Conservation (phyloP, 2,113 vertebrate species). For the Indicator indicator region DNA sequence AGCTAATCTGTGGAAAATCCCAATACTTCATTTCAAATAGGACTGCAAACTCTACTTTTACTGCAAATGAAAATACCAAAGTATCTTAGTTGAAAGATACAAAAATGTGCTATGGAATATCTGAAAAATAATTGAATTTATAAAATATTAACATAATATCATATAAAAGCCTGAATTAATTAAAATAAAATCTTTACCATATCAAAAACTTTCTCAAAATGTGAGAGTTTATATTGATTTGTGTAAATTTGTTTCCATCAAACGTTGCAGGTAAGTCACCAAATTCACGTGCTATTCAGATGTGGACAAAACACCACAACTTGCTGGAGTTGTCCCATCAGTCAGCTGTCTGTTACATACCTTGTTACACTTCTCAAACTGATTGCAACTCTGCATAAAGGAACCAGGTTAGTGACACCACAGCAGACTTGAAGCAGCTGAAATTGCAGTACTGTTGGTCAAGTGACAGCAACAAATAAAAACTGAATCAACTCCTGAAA, state of each 20-base stretch:
- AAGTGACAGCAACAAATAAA: background rate
- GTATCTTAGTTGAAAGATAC: slow-evolving; percentile 16
- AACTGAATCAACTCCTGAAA: background rate
- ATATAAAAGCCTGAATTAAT: background rate
- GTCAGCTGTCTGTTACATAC: background rate
- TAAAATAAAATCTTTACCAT: slow-evolving; percentile 40
- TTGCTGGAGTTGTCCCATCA: background rate
- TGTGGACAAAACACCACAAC: background rate
- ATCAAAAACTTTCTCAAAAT: slow-evolving; percentile 32
- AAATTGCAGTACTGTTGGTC: background rate
- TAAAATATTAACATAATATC: background rate
- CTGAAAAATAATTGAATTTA: slow-evolving; percentile 32
- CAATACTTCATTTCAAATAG: slow-evolving; percentile 24
- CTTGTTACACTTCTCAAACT: background rate
- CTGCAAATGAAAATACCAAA: slow-evolving; percentile 24
- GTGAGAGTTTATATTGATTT: background rate
- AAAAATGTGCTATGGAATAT: slow-evolving; percentile 28
- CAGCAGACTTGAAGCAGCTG: background rate
- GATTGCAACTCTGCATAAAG: background rate
- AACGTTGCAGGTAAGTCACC: slow-evolving; percentile 18
- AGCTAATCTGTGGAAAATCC: background rate
- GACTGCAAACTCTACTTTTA: slow-evolving; percentile 5
- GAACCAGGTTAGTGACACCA: background rate
- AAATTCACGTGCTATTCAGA: background rate
- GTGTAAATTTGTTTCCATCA: background rate